Evolutionary conservation across 2,888 invertebrate species (phyloP).

Genomic region (Malachius bipustulatus): DNA sequence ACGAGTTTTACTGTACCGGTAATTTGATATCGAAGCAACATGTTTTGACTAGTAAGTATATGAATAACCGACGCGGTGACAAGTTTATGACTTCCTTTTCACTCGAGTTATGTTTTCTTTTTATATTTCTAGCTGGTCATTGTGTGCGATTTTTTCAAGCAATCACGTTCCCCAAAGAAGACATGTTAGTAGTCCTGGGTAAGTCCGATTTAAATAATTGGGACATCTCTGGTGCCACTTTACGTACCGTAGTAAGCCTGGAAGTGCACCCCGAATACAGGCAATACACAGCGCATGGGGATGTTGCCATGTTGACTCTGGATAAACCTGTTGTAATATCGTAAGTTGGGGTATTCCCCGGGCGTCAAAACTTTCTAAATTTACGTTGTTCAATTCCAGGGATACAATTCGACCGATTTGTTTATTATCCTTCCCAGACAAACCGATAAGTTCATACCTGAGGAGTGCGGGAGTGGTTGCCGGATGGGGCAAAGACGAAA

Average conservation of each 20-base stretch:
- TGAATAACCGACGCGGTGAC: no score
- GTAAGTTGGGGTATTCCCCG: not conserved
- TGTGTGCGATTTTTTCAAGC: slow-evolving; percentile 26
- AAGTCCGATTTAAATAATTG: slow-evolving; percentile 26
- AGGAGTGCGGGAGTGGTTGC: slow-evolving; percentile 40
- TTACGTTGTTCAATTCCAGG: slow-evolving; percentile 35
- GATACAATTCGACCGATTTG: slow-evolving; percentile 49
- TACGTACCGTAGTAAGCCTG: slow-evolving; percentile 32
- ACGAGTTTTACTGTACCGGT: slow-evolving; percentile 30
- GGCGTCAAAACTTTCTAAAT: not conserved
- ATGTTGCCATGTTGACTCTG: slow-evolving; percentile 40
- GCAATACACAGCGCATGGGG: slow-evolving; percentile 30
- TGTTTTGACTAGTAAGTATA: slow-evolving; percentile 30
- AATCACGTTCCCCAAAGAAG: slow-evolving; percentile 22
- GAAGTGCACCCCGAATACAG: slow-evolving; percentile 24
- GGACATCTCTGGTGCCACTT: slow-evolving; percentile 24
- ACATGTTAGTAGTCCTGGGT: slow-evolving; percentile 29
- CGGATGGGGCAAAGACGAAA: slow-evolving; percentile 48
- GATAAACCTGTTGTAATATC: slow-evolving; percentile 35
- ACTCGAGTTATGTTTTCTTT: no score
- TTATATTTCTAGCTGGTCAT: slow-evolving; percentile 23
- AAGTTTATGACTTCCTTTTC: no score
- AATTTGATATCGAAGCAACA: slow-evolving; percentile 27
- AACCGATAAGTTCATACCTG: slow-evolving; percentile 27
- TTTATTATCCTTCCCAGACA: slow-evolving; percentile 45